A percentile compares a stretch with the other conserved stretches of the same genome.
Conservation (phyloP, 2,888 invertebrate genomes). For the Frankliniella intonsa region DNA sequence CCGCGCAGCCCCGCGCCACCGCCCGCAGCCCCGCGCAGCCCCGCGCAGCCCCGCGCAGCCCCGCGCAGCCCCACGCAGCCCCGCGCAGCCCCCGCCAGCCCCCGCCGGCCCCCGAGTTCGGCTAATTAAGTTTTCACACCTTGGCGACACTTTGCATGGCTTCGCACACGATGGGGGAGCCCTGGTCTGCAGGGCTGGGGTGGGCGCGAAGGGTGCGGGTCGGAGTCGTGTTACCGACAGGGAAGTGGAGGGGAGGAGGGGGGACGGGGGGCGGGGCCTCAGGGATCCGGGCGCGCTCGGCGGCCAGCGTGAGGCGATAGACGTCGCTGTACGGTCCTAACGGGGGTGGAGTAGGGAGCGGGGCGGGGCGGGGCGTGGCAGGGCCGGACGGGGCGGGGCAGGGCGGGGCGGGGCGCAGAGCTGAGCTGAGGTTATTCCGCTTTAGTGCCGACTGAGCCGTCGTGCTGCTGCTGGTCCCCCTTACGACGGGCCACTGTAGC, state of each 20-base stretch:
- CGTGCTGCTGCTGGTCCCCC: not conserved
- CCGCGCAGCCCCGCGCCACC: too few relatives aligned
- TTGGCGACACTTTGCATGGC: constrained; percentile 19
- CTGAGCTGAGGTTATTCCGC: constrained; percentile 9
- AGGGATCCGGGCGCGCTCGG: not conserved
- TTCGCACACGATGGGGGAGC: not conserved
- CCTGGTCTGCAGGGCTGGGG: not conserved
- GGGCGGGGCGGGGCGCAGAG: not conserved
- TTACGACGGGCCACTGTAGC: not conserved
- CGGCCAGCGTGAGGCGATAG: too few relatives aligned
- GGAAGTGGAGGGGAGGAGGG: not conserved
- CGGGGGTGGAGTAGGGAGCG: not conserved
- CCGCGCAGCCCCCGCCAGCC: not conserved
- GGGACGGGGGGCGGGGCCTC: too few relatives aligned
- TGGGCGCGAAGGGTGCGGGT: not conserved
- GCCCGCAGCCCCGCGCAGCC: not conserved
- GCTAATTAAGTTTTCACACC: constrained; percentile 25
- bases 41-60: not conserved
- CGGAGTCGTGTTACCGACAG: not conserved
- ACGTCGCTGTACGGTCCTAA: not conserved
- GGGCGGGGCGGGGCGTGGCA: not conserved
- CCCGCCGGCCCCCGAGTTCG: not conserved
- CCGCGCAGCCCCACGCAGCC: not conserved
- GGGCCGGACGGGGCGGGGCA: not conserved
- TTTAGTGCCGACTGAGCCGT: constrained; percentile 19